These are phyloP conservation scores for Pterocles gutturalis DNA, from an alignment of 2,113 vertebrate species.

Conservation along the genomic window DNA sequence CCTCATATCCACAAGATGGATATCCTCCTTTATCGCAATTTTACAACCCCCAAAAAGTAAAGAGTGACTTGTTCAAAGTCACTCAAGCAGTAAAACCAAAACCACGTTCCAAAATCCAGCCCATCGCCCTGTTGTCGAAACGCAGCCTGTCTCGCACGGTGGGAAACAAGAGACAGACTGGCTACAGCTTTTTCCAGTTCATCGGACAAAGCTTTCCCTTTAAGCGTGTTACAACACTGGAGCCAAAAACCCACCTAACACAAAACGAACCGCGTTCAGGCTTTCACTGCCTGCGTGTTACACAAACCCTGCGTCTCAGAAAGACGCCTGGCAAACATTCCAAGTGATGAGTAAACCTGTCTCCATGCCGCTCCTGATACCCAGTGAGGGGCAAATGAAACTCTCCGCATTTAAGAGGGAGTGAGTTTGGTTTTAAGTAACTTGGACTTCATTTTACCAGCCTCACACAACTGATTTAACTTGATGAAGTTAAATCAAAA, in stretches of 20 bases:
- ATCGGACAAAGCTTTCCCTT: constrained; percentile 32
- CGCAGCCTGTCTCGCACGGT: neutral
- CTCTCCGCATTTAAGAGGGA: neutral
- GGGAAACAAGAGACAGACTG: constrained; percentile 29
- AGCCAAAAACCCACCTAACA: constrained; percentile 20
- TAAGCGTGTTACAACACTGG: constrained; percentile 4
- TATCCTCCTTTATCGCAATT: neutral
- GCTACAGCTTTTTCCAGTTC: constrained; percentile 25
- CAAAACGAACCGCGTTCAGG: constrained; percentile 22
- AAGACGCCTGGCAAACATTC: neutral
- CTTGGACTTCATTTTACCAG: neutral
- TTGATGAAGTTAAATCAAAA: neutral
- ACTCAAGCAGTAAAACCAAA: constrained; percentile 29
- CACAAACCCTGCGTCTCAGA: neutral
- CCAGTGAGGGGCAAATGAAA: neutral
- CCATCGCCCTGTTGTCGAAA: constrained; percentile 24
- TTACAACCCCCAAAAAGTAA: neutral
- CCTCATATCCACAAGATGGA: neutral
- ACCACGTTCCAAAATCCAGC: constrained; percentile 26
- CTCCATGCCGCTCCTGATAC: neutral
- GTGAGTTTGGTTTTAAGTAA: neutral
- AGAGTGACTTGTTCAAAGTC: constrained; percentile 15
- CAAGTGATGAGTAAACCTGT: neutral
- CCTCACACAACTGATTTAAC: neutral
- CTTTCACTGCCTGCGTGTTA: constrained; percentile 25